These are phyloP conservation scores for Helicorthomorpha holstii DNA, from an alignment of 1,140 invertebrate species.

Conservation along the genomic window DNA sequence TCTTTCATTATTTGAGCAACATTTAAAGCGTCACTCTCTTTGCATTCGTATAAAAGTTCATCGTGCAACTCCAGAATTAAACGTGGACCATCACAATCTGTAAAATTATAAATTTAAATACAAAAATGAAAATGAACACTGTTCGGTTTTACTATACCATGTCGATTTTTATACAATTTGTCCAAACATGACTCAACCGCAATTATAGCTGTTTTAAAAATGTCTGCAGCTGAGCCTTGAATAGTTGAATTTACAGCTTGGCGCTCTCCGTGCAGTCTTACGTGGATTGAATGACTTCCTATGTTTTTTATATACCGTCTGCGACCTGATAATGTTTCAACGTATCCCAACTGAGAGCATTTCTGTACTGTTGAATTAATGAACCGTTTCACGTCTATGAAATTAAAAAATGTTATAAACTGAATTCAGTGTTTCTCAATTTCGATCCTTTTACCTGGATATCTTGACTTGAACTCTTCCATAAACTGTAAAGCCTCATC, in stretches of 20 bases:
- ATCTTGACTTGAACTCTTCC: conserved; percentile 62
- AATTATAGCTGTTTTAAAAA: conserved; percentile 80
- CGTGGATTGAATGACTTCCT: conserved; percentile 36
- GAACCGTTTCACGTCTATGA: too few species aligned
- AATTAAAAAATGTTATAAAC: too few species aligned
- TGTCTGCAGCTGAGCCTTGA: conserved; percentile 89
- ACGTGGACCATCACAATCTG: conserved; percentile 26
- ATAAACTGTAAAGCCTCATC: conserved; percentile 62
- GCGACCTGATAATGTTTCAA: conserved; percentile 64
- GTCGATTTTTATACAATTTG: background rate
- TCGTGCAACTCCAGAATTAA: conserved; percentile 86
- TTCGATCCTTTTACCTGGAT: conserved; percentile 38
- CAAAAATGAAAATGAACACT: background rate
- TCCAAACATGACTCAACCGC: conserved; percentile 36
- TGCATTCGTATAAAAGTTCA: conserved; percentile 87
- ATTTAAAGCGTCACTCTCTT: conserved; percentile 31
- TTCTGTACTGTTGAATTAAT: conserved; percentile 43
- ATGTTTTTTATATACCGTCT: conserved; percentile 63
- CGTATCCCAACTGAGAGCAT: conserved; percentile 53
- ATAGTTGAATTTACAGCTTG: conserved; percentile 89
- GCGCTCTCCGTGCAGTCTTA: conserved; percentile 64
- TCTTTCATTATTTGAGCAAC: conserved; percentile 48
- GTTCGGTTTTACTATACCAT: background rate
- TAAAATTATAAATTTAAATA: background rate
- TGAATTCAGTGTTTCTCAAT: conserved; percentile 40